Evolutionary conservation across 2,888 invertebrate genomes (phyloP).

Genomic region (Molanna angustata): DNA sequence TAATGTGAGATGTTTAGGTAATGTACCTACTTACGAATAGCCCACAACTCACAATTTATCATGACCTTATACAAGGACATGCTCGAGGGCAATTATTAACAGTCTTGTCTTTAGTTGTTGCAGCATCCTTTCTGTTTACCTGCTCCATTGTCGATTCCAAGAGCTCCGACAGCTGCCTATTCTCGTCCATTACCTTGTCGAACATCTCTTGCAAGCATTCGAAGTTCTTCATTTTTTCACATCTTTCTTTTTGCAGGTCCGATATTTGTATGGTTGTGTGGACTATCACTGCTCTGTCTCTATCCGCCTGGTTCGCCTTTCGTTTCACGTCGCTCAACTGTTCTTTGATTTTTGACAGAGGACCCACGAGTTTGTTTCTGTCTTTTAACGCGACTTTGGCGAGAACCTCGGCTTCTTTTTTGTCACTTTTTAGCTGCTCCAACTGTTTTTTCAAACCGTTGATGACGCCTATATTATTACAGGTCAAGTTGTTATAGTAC

Average conservation of each 20-base stretch:
- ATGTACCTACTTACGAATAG: no score
- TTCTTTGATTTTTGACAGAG: conserved; percentile 65
- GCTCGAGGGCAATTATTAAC: no score
- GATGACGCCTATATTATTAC: conserved; percentile 88
- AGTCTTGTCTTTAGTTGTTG: no score
- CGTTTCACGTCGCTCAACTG: conserved; percentile 69
- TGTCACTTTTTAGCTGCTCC: conserved; percentile 75
- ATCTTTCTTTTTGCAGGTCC: conserved; percentile 54
- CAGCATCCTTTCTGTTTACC: no score
- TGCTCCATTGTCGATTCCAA: no score
- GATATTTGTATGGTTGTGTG: conserved; percentile 49
- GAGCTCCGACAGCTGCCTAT: neutral
- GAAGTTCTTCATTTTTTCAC: conserved; percentile 62
- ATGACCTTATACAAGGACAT: no score
- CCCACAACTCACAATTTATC: no score
- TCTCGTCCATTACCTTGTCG: conserved; percentile 3
- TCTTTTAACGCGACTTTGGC: conserved; percentile 66
- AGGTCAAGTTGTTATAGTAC: conserved; percentile 91
- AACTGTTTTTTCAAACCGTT: conserved; percentile 69
- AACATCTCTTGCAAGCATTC: conserved; percentile 45
- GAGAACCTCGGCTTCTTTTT: conserved; percentile 72
- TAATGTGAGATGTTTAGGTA: no score
- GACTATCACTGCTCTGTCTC: conserved; percentile 73
- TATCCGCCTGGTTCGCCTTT: conserved; percentile 78
- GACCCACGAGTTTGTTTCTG: conserved; percentile 69